These are phyloP conservation scores for Stenodema calcarata DNA, from an alignment of 2,888 invertebrate genomes.

Conservation along the genomic window DNA sequence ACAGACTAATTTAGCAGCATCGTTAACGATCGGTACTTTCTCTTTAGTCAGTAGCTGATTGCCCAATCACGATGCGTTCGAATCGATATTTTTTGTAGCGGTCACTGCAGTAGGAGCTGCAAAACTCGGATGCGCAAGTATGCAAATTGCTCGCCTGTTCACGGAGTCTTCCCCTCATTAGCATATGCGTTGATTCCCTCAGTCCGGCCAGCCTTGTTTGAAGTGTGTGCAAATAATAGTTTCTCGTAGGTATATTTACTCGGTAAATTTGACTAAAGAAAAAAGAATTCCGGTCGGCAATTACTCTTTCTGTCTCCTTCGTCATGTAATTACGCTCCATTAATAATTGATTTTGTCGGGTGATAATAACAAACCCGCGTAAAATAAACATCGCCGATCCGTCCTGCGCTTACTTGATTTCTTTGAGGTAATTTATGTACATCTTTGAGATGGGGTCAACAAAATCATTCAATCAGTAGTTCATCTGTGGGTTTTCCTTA, in stretches of 20 bases:
- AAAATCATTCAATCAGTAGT: too few species aligned
- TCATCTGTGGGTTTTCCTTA: too few species aligned
- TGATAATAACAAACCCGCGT: background rate
- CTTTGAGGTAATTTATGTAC: too few species aligned
- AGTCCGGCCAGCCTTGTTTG: background rate
- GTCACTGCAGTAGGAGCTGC: background rate
- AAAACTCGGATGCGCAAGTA: background rate
- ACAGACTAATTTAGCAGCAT: background rate
- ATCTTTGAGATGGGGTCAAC: too few species aligned
- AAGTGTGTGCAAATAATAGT: background rate
- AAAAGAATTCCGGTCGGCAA: background rate
- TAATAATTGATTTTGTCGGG: background rate
- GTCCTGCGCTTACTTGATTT: too few species aligned
- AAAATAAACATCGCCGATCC: too few species aligned
- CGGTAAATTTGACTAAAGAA: background rate
- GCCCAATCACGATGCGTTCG: background rate
- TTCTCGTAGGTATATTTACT: background rate
- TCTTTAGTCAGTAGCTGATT: background rate
- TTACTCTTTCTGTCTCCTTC: background rate
- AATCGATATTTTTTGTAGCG: background rate
- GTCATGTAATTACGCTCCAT: background rate
- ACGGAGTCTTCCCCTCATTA: background rate
- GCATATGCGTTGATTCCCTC: background rate
- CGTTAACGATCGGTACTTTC: background rate
- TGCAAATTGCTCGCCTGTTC: background rate